Percentiles rank a stretch among this genome's conserved stretches.
phyloP scores from a whole-genome alignment of 2,797 vertebrate species.

The Syngnathus acus region DNA sequence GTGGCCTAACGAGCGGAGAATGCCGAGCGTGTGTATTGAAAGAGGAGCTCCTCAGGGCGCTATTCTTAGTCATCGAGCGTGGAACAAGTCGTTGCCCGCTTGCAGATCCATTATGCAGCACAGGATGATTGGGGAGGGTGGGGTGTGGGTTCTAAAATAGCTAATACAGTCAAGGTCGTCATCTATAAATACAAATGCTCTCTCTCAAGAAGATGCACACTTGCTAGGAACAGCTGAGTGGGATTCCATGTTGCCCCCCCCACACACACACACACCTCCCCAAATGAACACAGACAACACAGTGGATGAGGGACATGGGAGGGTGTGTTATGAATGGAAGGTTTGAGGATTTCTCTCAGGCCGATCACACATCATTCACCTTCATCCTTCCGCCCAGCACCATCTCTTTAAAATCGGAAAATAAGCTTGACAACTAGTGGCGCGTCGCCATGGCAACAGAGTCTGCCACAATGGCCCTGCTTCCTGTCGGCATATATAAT shows the following conservation, averaged over 20 bases:
- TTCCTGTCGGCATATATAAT: constrained; percentile 64
- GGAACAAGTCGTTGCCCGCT: constrained; percentile 47
- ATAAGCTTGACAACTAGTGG: constrained; percentile 57
- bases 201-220: constrained; percentile 62
- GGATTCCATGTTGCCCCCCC: constrained; percentile 28
- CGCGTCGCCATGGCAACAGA: constrained; percentile 70
- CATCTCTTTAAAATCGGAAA: constrained; percentile 47
- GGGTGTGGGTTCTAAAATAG: constrained; percentile 65
- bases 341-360: constrained; percentile 52
- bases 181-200: constrained; percentile 74
- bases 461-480: constrained; percentile 54
- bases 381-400: background rate
- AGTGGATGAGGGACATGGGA: constrained; percentile 43
- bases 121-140: constrained; percentile 53
- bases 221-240: constrained; percentile 44
- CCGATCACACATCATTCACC: background rate
- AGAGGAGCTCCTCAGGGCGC: constrained; percentile 39
- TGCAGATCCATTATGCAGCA: constrained; percentile 59
- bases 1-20: constrained; percentile 18
- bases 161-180: constrained; percentile 74
- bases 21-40: constrained; percentile 19
- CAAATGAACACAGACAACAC: constrained; percentile 44
- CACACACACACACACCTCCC: constrained; percentile 14
- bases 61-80: constrained; percentile 57
- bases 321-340: constrained; percentile 48